Conservation (phyloP, 2,888 invertebrate species). For the Aporophyla nigra region DNA sequence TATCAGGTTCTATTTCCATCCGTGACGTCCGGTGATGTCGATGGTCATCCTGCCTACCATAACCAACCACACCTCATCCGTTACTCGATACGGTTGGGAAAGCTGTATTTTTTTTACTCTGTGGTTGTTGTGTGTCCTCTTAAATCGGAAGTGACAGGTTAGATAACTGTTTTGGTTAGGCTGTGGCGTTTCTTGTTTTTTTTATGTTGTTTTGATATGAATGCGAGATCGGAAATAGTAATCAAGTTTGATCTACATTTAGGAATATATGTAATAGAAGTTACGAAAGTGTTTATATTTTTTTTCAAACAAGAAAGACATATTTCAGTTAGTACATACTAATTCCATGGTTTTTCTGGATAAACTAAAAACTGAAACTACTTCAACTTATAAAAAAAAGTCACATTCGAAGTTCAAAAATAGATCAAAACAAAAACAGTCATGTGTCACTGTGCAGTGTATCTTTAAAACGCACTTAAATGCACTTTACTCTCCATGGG, state of each 20-base stretch:
- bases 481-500: conserved; percentile 39
- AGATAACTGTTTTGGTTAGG: conserved; percentile 15
- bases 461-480: conserved; percentile 37
- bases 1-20: conserved; percentile 59
- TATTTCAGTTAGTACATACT: no score
- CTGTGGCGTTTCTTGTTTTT: conserved; percentile 6
- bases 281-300: not conserved
- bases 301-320: not conserved
- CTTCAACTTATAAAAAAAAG: no score
- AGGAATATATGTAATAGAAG: not conserved
- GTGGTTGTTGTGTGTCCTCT: conserved; percentile 47
- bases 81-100: conserved; percentile 60
- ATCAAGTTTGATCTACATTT: not conserved
- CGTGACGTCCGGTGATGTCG: conserved; percentile 53
- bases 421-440: conserved; percentile 10
- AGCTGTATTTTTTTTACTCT: conserved; percentile 46
- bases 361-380: no score
- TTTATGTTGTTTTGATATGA: not conserved
- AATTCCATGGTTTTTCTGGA: no score
- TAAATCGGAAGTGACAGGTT: conserved; percentile 43
- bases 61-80: conserved; percentile 63
- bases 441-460: conserved; percentile 13
- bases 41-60: conserved; percentile 57
- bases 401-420: conserved; percentile 5
- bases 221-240: not conserved